A percentile compares a stretch with the other conserved stretches of the same genome.
Evolutionary conservation across 2,113 vertebrate genomes (phyloP).

Genomic region (Erinaceus europaeus): DNA sequence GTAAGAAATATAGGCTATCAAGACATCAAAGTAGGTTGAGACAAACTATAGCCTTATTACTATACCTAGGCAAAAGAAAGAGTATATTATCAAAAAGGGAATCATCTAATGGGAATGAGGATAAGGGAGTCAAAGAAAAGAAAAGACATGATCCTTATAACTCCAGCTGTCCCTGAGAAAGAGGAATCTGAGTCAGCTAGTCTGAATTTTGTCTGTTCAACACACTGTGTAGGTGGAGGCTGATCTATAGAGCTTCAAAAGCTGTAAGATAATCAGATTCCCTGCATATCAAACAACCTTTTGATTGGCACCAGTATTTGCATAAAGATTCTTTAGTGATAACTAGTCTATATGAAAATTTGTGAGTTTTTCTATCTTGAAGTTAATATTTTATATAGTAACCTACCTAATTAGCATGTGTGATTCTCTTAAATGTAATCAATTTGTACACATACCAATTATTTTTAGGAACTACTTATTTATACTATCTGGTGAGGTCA

Average conservation of each 20-base stretch:
- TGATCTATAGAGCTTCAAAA: not conserved
- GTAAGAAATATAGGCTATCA: not conserved
- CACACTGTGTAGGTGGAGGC: not conserved
- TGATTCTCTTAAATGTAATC: not conserved
- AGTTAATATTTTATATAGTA: not conserved
- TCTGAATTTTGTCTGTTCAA: not conserved
- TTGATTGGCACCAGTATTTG: not conserved
- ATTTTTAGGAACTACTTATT: not conserved
- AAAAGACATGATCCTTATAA: not conserved
- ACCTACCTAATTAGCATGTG: not conserved
- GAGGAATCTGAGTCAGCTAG: accelerated
- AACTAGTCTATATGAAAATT: not conserved
- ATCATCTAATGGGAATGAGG: not conserved
- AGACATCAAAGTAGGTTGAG: not conserved
- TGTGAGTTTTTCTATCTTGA: not conserved
- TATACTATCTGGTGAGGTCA: not conserved
- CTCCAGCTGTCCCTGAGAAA: not conserved
- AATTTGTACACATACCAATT: not conserved
- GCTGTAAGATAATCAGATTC: not conserved
- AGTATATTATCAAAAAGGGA: not conserved
- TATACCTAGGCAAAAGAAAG: not conserved
- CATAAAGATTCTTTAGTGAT: not conserved
- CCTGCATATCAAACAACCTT: not conserved
- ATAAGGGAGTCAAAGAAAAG: not conserved
- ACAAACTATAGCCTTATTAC: not conserved